These are phyloP conservation scores for Drosophila asahinai DNA, from an alignment of 1,140 invertebrate species.

Conservation along the genomic window DNA sequence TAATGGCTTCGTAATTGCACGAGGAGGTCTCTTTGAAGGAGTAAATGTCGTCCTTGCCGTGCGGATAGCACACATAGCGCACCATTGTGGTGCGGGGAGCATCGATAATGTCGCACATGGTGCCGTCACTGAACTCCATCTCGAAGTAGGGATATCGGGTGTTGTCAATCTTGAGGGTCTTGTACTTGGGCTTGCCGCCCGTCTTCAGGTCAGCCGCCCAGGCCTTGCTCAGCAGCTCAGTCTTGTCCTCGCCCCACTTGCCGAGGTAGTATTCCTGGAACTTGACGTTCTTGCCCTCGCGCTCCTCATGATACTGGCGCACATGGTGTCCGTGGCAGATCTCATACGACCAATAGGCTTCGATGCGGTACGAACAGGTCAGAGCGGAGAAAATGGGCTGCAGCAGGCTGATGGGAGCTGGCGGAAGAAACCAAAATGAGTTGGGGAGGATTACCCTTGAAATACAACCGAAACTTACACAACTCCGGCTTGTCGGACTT, in stretches of 20 bases:
- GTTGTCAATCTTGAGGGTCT: conserved; percentile 93
- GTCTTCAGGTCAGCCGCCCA: conserved; percentile 85
- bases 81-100: conserved; percentile 92
- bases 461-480: conserved; percentile 46
- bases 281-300: conserved; percentile 93
- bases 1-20: conserved; percentile 97
- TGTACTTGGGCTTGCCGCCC: conserved; percentile 85
- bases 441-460: not conserved
- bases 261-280: conserved; percentile 94
- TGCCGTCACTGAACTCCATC: conserved; percentile 92
- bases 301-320: conserved; percentile 97
- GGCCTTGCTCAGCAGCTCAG: conserved; percentile 85
- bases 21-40: conserved; percentile 96
- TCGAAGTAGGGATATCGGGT: conserved; percentile 93
- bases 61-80: conserved; percentile 93
- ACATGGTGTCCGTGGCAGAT: conserved; percentile 96
- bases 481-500: conserved; percentile 89
- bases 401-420: conserved; percentile 91
- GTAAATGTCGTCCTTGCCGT: conserved; percentile 96
- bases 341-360: conserved; percentile 99
- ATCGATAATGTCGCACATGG: conserved; percentile 95
- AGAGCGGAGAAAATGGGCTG: conserved; percentile 90
- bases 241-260: conserved; percentile 89
- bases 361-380: conserved; percentile 94
- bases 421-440: not conserved